Conservation (phyloP, 1,140 invertebrate genomes). For the Eufriesea mexicana region DNA sequence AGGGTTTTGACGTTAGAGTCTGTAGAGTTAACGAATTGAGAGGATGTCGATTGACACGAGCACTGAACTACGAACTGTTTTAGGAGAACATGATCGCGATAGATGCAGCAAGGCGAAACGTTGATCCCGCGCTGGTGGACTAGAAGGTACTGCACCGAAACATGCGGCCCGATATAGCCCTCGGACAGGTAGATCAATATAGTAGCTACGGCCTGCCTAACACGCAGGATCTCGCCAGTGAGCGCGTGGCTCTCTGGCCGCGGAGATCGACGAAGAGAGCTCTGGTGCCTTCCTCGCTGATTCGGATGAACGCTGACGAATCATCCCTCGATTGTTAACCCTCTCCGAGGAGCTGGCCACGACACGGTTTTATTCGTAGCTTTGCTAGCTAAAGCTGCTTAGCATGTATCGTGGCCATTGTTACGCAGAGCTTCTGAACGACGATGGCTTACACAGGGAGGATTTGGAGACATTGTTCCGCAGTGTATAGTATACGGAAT, state of each 20-base stretch:
- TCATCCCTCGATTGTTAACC: too few species aligned
- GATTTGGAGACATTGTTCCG: too few species aligned
- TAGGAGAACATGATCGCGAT: constrained; percentile 32
- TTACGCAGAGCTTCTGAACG: too few species aligned
- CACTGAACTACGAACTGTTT: not conserved
- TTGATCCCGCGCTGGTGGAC: constrained; percentile 64
- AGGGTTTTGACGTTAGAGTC: not conserved
- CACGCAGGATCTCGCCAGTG: constrained; percentile 66
- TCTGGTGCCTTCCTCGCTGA: not conserved
- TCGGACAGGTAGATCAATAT: constrained; percentile 77
- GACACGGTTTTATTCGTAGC: too few species aligned
- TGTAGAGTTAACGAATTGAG: too few species aligned
- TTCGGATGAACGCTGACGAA: too few species aligned
- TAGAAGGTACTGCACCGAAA: constrained; percentile 71
- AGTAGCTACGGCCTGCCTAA: constrained; percentile 66
- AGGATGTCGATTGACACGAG: not conserved
- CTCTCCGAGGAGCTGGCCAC: too few species aligned
- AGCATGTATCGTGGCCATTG: too few species aligned
- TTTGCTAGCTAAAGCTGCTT: too few species aligned
- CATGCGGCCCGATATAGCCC: constrained; percentile 66
- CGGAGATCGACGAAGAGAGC: constrained; percentile 18
- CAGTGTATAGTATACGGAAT: too few species aligned
- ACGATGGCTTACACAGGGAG: too few species aligned
- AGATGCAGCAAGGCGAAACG: constrained; percentile 30
- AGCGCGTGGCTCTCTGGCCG: constrained; percentile 41